Evolutionary conservation across 2,888 invertebrate species (phyloP).

Genomic region (Dicranocentrus wangi): DNA sequence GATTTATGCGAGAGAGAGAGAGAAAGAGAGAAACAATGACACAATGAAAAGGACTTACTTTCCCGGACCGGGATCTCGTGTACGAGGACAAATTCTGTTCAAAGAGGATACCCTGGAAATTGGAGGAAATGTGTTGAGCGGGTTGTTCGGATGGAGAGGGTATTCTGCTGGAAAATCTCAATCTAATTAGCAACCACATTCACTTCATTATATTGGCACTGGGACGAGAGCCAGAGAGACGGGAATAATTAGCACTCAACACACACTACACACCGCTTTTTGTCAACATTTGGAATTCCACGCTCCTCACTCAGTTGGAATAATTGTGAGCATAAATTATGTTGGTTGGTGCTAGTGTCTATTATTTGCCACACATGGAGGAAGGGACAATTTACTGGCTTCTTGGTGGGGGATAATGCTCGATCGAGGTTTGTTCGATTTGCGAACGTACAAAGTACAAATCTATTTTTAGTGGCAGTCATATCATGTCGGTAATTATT

Average conservation of each 20-base stretch:
- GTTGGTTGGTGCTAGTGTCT: slow-evolving; percentile 13
- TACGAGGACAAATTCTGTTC: slow-evolving; percentile 10
- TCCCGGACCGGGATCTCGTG: too few species aligned
- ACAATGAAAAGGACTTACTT: neutral
- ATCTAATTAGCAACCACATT: slow-evolving; percentile 47
- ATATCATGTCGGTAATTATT: too few species aligned
- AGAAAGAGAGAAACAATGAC: slow-evolving; percentile 4
- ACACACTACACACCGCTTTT: slow-evolving; percentile 27
- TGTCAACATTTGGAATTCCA: slow-evolving; percentile 45
- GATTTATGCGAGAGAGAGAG: slow-evolving; percentile 31
- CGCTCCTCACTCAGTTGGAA: too few species aligned
- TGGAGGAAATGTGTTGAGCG: too few species aligned
- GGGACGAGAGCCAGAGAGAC: slow-evolving; percentile 38
- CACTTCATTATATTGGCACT: slow-evolving; percentile 25
- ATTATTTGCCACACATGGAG: slow-evolving; percentile 36
- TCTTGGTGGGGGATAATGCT: too few species aligned
- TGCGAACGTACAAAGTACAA: too few species aligned
- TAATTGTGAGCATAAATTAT: slow-evolving; percentile 15
- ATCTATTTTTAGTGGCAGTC: too few species aligned
- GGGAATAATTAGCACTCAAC: too few species aligned
- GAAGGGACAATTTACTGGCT: slow-evolving; percentile 38
- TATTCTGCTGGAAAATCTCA: slow-evolving; percentile 40
- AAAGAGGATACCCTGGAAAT: too few species aligned
- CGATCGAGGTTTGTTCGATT: too few species aligned
- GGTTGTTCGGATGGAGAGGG: too few species aligned